These are phyloP conservation scores for Regulus satrapa DNA, from an alignment of 2,113 vertebrate genomes.

Conservation along the genomic window DNA sequence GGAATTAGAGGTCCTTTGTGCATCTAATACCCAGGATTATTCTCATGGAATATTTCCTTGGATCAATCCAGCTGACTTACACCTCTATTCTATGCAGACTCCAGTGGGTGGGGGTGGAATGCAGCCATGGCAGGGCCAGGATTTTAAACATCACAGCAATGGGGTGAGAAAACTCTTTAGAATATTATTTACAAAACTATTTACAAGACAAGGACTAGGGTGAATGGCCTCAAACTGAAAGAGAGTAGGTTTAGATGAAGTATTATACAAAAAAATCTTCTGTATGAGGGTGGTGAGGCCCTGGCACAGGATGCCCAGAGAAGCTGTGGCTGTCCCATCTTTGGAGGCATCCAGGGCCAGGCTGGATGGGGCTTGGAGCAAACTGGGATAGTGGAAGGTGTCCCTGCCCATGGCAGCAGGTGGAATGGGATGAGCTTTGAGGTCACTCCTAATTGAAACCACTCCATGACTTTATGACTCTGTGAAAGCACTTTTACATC, in stretches of 20 bases:
- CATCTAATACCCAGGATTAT: neutral
- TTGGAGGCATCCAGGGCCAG: neutral
- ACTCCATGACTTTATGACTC: neutral
- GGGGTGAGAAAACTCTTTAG: neutral
- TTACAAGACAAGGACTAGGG: neutral
- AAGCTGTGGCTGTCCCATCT: neutral
- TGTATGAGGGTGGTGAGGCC: neutral
- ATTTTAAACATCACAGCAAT: neutral
- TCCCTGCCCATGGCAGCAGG: neutral
- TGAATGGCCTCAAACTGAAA: neutral
- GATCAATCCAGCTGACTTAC: neutral
- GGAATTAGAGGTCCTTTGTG: neutral
- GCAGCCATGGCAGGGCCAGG: accelerated
- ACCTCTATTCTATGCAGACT: neutral
- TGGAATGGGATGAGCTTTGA: neutral
- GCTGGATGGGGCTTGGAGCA: neutral
- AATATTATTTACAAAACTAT: neutral
- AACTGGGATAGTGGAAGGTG: neutral
- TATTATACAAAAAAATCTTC: neutral
- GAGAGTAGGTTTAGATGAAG: neutral
- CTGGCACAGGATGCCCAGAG: neutral
- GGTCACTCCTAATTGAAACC: neutral
- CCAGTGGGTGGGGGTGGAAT: neutral
- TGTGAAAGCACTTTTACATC: neutral
- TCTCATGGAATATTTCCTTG: neutral